Base-by-base conservation (phyloP, 2,113 vertebrate species). In the Xenotilapia flavipinnis region DNA sequence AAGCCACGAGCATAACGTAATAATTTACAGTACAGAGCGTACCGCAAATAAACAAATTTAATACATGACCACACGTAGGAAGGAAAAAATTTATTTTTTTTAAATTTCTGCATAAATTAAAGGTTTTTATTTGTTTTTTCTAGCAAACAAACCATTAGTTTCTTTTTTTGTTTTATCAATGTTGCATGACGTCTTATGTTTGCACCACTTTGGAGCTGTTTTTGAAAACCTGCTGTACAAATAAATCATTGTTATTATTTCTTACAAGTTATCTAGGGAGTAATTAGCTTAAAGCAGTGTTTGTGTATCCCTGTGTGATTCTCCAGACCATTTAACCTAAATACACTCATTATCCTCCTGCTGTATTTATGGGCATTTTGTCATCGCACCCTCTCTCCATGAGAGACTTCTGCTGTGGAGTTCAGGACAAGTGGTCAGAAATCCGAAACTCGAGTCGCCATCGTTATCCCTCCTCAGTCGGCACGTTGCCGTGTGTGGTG, bases 331-430 rank as follows among this genome's bases (percentile, higher is more conserved):
- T 83, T 68, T 88, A 90, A 82, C 79, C 86, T 87, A 92, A 94
- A 92, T 62, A 86, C 80, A 83, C 89, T 93, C 90, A 90, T 94
- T 90, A 87, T 85, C 88, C 84, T 87, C 86, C 86, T 80, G 83
- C 84, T 90, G 88, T 80, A 85, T 87, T 92, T 91, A 90, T 79
- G 87, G 87, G 90, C 70, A 60, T 93, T 94, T 94, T 95, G 92
- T 95, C 91, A 95, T 93, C 84, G n/a, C 84, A 83, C 45, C 65
- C 92, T 93, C 92, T 90, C 91, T 90, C 91, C 90, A 73, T 2
- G 23, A 70, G 89, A 92, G 91, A 86, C 82, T 56, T 80, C 79
- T 82, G 84, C 83, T 36, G 31, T 28, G 53, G 79, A 33, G 84
- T 86, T 92, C 84, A 89, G 89, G 83, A 92, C 90, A 86, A 87